Percentiles rank a stretch among this genome's conserved stretches.
These are phyloP conservation scores for Hirtodrosophila alboralis DNA, from an alignment of 2,888 invertebrate species.

Conservation along the genomic window DNA sequence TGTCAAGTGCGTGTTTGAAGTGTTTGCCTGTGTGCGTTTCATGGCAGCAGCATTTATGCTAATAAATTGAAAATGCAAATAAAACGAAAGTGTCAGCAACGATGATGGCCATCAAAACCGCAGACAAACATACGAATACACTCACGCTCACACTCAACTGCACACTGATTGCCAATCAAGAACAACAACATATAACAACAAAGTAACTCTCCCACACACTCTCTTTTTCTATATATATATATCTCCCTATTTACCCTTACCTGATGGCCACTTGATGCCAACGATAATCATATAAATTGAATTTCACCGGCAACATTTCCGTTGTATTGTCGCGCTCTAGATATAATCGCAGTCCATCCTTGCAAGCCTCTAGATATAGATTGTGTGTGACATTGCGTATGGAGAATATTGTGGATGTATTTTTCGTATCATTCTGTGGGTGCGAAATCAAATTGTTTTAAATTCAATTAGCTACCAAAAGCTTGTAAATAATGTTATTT, in stretches of 20 bases:
- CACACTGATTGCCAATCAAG: slow-evolving; percentile 52
- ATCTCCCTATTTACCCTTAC: too few relatives aligned
- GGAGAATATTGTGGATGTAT: slow-evolving; percentile 82
- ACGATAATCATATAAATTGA: slow-evolving; percentile 84
- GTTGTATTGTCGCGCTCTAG: slow-evolving; percentile 83
- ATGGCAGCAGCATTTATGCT: slow-evolving; percentile 71
- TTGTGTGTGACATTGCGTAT: slow-evolving; percentile 83
- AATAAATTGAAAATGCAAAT: slow-evolving; percentile 79
- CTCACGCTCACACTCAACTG: slow-evolving; percentile 5
- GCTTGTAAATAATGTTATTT: too few relatives aligned
- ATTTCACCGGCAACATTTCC: slow-evolving; percentile 84
- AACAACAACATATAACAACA: slow-evolving; percentile 19
- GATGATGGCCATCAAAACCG: slow-evolving; percentile 52
- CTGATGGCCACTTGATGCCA: slow-evolving; percentile 85
- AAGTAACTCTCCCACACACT: neutral
- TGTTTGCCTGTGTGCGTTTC: slow-evolving; percentile 49
- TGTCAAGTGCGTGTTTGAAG: slow-evolving; percentile 64
- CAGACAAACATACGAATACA: slow-evolving; percentile 29
- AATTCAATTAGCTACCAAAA: too few relatives aligned
- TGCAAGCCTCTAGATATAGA: slow-evolving; percentile 82
- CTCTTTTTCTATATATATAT: neutral
- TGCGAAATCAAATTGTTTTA: neutral
- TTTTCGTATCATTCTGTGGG: slow-evolving; percentile 68
- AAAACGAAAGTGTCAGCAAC: slow-evolving; percentile 68
- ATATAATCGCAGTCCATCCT: slow-evolving; percentile 82